Percentiles rank a stretch among this genome's conserved stretches.
phyloP scores from a whole-genome alignment of 2,888 invertebrate species.

The Spisula solida region DNA sequence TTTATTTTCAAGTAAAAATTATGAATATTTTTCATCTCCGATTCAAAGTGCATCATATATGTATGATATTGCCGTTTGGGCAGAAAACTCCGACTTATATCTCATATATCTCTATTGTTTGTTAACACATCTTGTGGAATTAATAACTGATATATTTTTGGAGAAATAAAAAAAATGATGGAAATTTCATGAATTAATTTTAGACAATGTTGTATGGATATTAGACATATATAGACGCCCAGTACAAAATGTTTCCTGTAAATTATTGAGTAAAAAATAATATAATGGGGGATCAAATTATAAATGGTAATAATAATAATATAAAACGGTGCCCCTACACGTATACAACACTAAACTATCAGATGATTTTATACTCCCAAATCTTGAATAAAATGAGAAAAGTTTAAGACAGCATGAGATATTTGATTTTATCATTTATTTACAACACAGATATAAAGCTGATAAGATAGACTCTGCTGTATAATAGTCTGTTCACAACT shows the following conservation, averaged over 20 bases:
- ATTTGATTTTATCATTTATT: slow-evolving; percentile 51
- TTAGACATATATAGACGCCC: neutral
- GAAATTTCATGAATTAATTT: no score
- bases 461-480: slow-evolving; percentile 38
- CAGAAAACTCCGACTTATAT: no score
- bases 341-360: neutral
- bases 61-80: no score
- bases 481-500: slow-evolving; percentile 46
- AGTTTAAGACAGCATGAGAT: slow-evolving; percentile 41
- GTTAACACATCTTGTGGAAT: no score
- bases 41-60: no score
- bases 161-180: no score
- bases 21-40: no score
- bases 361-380: neutral
- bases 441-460: slow-evolving; percentile 42
- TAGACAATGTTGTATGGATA: no score
- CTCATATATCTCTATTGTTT: no score
- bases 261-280: slow-evolving; percentile 4
- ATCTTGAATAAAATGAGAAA: slow-evolving; percentile 14
- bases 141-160: no score
- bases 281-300: neutral
- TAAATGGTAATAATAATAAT: neutral
- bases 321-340: neutral
- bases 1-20: no score
- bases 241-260: neutral